Evolutionary conservation across 2,888 invertebrate genomes (phyloP), one percentile per base, ranked within the genome.

Genomic region (Sylvicola cinctus): DNA sequence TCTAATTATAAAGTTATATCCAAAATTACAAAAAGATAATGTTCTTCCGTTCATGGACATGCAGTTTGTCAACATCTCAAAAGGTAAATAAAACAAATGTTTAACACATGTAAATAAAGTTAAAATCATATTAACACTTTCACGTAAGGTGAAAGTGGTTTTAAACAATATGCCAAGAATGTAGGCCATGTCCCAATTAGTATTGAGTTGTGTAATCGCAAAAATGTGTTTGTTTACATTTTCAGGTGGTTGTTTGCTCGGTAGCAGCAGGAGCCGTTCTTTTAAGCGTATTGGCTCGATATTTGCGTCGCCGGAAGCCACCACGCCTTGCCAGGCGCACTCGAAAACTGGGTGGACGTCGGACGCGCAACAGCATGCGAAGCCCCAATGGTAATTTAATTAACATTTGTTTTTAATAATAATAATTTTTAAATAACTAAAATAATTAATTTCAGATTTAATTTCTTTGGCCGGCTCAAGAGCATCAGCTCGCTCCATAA

Each of bases 241-340:
- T 39, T 12, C 30, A 59, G 59, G 48, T 79, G 54, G 59, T 55
- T 13, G 43, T 55, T 15, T 45, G 58, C 25, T 58, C 58, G 3
- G 42, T 58, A 20, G 50, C 55, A 7, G 67, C 70, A 29, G 81
- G 88, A 48, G 72, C 84, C 14, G 69, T 80, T 7, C 61, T 88
- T n/a, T 68, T 90, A 29, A 80, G 83, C 27, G 70, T 84, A 8
- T 56, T 90, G 20, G 83, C 88, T 29, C 70, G 76, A 44, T 83
- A 79, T 54, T 61, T 85, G 45, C 71, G 79, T 32, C 66, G 84
- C 36, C 63, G 74, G 38, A 67, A 75, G 48, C 68, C 69, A 11
- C 65, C 68, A 39, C 67, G 73, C 34, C 69, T 71, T 29, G 55
- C 68, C 2, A 51, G 60, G 27, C 69, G 71, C 45, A 62, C 66